Evolutionary conservation across 2,888 invertebrate species (phyloP), one percentile per base, ranked within the genome.

Genomic region (Lithophane semibrunnea): DNA sequence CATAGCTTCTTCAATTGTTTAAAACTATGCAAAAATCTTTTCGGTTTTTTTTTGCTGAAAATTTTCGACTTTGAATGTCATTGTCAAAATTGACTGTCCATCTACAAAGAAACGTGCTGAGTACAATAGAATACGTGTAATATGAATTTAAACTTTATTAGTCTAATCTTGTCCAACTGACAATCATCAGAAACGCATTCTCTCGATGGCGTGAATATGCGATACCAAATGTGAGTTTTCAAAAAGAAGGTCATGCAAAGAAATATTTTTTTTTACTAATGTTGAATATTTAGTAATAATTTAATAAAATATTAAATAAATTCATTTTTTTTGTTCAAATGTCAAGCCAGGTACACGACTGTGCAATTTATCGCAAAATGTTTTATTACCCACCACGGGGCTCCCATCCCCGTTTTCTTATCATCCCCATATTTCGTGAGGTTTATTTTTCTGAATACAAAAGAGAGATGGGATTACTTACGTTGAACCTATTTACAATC

Each of bases 361-460:
- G 75, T 78, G 80, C 78, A 84, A 88, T 84, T 88, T 88, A 83
- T 88, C 65, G 70, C 69, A 82, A 83, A 87, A 85, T 82, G 73
- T 81, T 86, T 85, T 86, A 89, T 88, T 73, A 68, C 80, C 61
- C 79, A 78, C 75, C 21, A 21, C 72, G 69, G 84, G 75, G 24
- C 63, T 52, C 42, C 70, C 73, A 61, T 42, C 37, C 56, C 12
- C 18, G 54, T 56, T 69, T 67, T 77, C 70, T 84, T 86, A 87
- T 76, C 74, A 74, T 72, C 44, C 72, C 70, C 79, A 73, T 76
- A 83, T 83, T 86, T 86, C 69, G 64, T 76, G 61, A 70, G 73
- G 71, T 85, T 80, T 80, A 83, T 85, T 79, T 85, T 79, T 78
- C 72, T 71, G 80, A 79, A 77, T 79, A 79, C 78, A 76, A 84